A percentile compares a stretch with the other conserved stretches of the same genome.
Conservation (phyloP, 1,140 invertebrate genomes). For the Heliothis subflexa region DNA sequence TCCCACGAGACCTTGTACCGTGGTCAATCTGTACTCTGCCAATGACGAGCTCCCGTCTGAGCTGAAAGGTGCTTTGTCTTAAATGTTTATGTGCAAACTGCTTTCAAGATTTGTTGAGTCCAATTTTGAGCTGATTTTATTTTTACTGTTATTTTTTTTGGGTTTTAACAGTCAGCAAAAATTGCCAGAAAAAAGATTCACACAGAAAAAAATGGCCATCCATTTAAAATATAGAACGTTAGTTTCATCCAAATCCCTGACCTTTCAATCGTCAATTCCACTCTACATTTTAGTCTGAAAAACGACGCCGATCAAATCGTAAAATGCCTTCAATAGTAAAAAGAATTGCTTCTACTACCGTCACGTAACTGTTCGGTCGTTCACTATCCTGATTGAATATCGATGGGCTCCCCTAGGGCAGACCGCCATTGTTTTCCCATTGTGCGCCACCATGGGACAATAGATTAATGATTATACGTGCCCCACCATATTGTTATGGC, state of each 20-base stretch:
- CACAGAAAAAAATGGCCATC: too few species aligned
- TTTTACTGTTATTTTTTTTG: not conserved
- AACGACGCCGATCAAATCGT: constrained; percentile 19
- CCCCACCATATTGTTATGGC: constrained; percentile 35
- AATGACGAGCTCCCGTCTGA: constrained; percentile 12
- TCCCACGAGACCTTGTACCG: constrained; percentile 7
- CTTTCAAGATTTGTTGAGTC: not conserved
- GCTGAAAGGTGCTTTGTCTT: not conserved
- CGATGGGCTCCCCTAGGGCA: constrained; percentile 40
- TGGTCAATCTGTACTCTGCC: constrained; percentile 23
- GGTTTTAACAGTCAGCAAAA: too few species aligned
- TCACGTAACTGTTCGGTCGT: constrained; percentile 38
- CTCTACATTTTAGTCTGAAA: constrained; percentile 20
- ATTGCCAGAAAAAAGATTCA: too few species aligned
- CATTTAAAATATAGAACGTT: not conserved
- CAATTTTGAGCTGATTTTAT: not conserved
- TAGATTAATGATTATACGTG: constrained; percentile 42
- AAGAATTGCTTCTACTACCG: constrained; percentile 21
- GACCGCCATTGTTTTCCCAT: constrained; percentile 45
- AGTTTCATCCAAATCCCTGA: not conserved
- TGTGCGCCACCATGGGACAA: constrained; percentile 31
- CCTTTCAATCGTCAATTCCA: not conserved
- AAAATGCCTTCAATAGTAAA: constrained; percentile 30
- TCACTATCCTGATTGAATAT: constrained; percentile 48
- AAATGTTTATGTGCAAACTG: constrained; percentile 1